Base-by-base conservation (phyloP, 2,113 vertebrate genomes). In the Tamias sibiricus region DNA sequence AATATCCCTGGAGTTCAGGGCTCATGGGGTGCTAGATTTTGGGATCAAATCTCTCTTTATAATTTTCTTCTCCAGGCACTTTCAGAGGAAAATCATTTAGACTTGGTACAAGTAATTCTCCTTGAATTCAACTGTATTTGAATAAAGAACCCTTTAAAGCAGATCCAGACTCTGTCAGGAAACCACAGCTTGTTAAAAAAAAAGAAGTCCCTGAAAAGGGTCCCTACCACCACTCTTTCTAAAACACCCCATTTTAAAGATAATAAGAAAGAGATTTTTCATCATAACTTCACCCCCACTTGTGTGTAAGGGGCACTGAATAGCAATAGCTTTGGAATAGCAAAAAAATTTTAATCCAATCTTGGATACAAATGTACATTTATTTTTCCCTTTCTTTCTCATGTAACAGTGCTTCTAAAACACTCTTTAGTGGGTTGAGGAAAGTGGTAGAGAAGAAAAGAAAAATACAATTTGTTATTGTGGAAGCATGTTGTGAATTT, bases 91-190 rank as follows among this genome's bases (percentile, higher is more conserved):
- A 97, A 80, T 89, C 37, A 92, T 79, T 97, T 96, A 92, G 96
- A 93, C 91, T 66, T 52, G 62, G 82, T 90, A 66, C 82, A 95
- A 94, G 64, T 97, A 97, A 96, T 97, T 96, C 77, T 97, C 89
- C 59, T 35, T 37, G 74, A 96, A 82, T 96, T 97, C 87, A 91
- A 96, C 57, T 92, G 35, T n/a, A 69, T 44, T 81, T 87, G 95
- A 96, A 96, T 87, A 91, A 95, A 96, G 75, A 81, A 66, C 32
- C 44, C 57, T 96, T 94, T 75, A 89, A 72, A 84, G 40, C 16
- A 69, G 59, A 86, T 72, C 74, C 40, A 74, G 75, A 32, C 57
- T 90, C 8, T 68, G 85, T 66, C 69, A 97, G 90, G 83, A 96
- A 96, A 95, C 79, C 28, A 89, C 69, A 89, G 85, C 64, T 95